These are phyloP conservation scores for Hoplodrina blanda DNA, from an alignment of 2,888 invertebrate genomes.

Conservation along the genomic window DNA sequence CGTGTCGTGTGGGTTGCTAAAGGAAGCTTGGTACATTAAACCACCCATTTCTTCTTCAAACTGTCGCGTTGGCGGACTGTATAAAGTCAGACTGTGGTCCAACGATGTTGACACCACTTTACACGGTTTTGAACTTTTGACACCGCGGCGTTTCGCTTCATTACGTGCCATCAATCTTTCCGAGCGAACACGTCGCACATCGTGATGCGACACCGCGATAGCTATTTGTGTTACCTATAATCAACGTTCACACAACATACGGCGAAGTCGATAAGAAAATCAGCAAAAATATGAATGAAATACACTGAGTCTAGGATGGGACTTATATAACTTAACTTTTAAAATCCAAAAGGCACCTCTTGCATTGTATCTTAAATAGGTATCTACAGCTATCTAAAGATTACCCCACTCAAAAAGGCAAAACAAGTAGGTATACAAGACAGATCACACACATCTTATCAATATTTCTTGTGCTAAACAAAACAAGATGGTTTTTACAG, in stretches of 20 bases:
- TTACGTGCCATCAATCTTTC: conserved; percentile 75
- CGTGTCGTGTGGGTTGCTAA: neutral
- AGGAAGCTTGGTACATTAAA: conserved; percentile 30
- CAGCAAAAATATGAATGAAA: conserved; percentile 41
- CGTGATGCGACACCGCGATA: conserved; percentile 59
- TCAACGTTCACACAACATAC: conserved; percentile 58
- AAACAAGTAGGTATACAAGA: no score
- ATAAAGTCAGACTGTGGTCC: conserved; percentile 44
- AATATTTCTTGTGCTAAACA: neutral
- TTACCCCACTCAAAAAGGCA: no score
- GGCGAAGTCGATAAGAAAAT: conserved; percentile 45
- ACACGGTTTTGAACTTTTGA: conserved; percentile 72
- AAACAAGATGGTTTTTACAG: neutral
- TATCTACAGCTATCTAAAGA: no score
- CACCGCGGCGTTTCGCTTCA: conserved; percentile 69
- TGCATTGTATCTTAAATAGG: no score
- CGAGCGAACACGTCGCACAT: conserved; percentile 51
- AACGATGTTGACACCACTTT: conserved; percentile 59
- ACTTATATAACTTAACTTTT: neutral
- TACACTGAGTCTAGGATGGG: neutral
- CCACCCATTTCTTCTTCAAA: conserved; percentile 10
- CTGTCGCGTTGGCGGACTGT: conserved; percentile 23
- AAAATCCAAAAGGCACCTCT: no score
- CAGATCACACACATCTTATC: neutral
- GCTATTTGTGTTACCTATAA: conserved; percentile 59